These are phyloP conservation scores for Euphydryas editha DNA, from an alignment of 2,888 invertebrate species.

Conservation along the genomic window DNA sequence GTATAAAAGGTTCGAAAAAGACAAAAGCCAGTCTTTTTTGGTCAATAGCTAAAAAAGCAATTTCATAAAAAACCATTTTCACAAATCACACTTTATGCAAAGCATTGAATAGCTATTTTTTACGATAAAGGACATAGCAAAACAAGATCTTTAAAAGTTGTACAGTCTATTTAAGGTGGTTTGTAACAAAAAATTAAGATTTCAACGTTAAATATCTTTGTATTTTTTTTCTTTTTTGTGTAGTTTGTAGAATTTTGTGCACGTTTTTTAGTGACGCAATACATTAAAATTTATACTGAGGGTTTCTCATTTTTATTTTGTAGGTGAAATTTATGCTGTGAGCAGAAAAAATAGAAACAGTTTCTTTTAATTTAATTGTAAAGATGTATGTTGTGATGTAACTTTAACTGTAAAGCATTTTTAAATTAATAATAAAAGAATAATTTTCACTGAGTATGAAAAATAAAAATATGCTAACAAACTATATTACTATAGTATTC, in stretches of 20 bases:
- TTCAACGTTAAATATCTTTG: conserved; percentile 17
- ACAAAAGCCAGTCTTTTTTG: conserved; percentile 50
- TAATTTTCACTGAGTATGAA: not conserved
- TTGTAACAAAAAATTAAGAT: conserved; percentile 41
- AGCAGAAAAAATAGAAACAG: not conserved
- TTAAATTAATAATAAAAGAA: too few relatives aligned
- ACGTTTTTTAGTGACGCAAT: conserved; percentile 25
- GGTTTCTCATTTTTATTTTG: not conserved
- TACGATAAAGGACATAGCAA: conserved; percentile 29
- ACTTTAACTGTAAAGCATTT: too few relatives aligned
- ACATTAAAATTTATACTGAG: conserved; percentile 9
- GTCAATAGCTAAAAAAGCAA: conserved; percentile 57
- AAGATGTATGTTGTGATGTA: too few relatives aligned
- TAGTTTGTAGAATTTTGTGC: conserved; percentile 36
- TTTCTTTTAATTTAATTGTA: too few relatives aligned
- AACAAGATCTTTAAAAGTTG: conserved; percentile 52
- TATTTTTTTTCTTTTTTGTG: too few relatives aligned
- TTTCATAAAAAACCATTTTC: conserved; percentile 69
- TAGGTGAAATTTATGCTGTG: not conserved
- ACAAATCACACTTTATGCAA: conserved; percentile 66
- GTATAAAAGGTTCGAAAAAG: conserved; percentile 46
- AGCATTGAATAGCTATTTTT: conserved; percentile 52
- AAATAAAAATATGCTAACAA: not conserved
- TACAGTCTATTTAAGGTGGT: conserved; percentile 47
- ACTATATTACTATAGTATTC: not conserved